phyloP scores from a whole-genome alignment of 2,888 invertebrate genomes.

The Agonopterix heracliana region DNA sequence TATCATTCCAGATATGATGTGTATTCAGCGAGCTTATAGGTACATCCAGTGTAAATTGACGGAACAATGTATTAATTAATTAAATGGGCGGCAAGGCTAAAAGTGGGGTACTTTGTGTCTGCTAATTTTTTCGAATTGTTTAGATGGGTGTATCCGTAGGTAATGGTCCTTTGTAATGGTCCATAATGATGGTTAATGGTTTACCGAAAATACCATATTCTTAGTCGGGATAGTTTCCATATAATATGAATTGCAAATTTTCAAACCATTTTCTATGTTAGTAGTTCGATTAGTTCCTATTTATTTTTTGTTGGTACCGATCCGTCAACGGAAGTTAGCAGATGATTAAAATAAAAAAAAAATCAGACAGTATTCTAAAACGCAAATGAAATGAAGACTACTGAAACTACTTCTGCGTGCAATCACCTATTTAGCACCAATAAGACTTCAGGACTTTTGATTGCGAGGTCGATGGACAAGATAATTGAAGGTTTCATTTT shows the following conservation, averaged over 20 bases:
- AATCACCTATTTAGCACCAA: neutral
- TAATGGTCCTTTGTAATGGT: no score
- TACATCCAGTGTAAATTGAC: conserved; percentile 1
- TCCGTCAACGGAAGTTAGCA: neutral
- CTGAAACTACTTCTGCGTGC: neutral
- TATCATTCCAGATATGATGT: conserved; percentile 43
- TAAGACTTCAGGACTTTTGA: conserved; percentile 1
- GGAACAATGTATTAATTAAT: conserved; percentile 1
- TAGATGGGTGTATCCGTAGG: no score
- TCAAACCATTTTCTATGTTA: no score
- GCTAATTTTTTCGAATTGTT: no score
- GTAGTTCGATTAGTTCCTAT: no score
- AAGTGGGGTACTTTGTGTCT: no score
- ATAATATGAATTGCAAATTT: no score
- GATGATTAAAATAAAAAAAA: neutral
- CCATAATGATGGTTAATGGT: no score
- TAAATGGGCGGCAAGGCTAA: conserved; percentile 1
- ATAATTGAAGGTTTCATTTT: conserved; percentile 2
- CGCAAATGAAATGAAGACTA: no score
- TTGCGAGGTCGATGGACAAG: conserved; percentile 8
- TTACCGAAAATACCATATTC: no score
- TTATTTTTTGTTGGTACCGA: no score
- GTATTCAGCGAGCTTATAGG: conserved; percentile 13
- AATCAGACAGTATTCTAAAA: neutral
- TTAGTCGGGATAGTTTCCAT: no score